Percentiles rank a stretch among this genome's conserved stretches.
Evolutionary conservation across 2,113 vertebrate species (phyloP).

Genomic region (Siniperca knerii): DNA sequence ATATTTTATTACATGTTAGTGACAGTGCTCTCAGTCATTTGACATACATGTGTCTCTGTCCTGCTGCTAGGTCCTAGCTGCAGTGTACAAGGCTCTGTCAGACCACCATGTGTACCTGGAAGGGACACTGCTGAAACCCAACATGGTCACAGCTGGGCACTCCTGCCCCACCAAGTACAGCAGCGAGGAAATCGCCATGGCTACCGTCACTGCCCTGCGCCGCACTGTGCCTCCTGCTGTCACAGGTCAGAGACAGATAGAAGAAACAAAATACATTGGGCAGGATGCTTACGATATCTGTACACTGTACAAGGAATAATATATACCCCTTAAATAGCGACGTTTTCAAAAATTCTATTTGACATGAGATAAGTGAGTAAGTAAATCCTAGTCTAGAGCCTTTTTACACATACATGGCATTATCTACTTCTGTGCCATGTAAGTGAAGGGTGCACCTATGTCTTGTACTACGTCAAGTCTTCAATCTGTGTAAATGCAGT

Average conservation of each 20-base stretch:
- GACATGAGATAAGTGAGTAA: too few species aligned
- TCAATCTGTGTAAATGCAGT: too few species aligned
- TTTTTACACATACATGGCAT: too few species aligned
- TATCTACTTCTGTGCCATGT: too few species aligned
- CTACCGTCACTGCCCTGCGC: slow-evolving; percentile 95
- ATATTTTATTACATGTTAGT: background rate
- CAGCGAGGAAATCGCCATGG: slow-evolving; percentile 93
- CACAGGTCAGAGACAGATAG: slow-evolving; percentile 82
- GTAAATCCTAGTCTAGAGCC: too few species aligned
- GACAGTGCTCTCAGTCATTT: background rate
- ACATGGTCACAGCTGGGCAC: slow-evolving; percentile 98
- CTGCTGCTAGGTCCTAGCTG: slow-evolving; percentile 90
- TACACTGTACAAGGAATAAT: background rate
- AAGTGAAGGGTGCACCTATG: background rate
- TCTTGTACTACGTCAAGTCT: background rate
- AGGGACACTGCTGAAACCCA: slow-evolving; percentile 96
- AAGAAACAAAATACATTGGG: too few species aligned
- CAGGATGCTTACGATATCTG: background rate
- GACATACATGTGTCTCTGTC: background rate
- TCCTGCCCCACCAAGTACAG: slow-evolving; percentile 92
- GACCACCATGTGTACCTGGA: slow-evolving; percentile 98
- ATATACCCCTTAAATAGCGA: too few species aligned
- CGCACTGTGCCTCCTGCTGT: slow-evolving; percentile 96
- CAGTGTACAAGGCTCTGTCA: slow-evolving; percentile 95
- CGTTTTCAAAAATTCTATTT: too few species aligned